Evolutionary conservation across 2,797 vertebrate species (phyloP).

Genomic region (Catostomus latipinnis): DNA sequence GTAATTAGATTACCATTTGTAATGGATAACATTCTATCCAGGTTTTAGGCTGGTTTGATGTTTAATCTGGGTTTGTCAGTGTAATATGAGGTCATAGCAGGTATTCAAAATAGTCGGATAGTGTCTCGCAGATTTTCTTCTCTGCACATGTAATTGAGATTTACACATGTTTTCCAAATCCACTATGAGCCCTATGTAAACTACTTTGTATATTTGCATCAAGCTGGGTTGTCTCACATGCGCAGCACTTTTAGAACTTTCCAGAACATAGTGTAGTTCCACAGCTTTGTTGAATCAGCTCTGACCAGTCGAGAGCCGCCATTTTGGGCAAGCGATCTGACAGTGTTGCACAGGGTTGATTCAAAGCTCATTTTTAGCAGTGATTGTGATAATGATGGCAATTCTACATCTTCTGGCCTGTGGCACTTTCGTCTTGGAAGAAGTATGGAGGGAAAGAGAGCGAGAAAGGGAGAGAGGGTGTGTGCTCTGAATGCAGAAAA

Average conservation of each 20-base stretch:
- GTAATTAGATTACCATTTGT: slow-evolving; percentile 9
- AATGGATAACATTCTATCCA: not conserved
- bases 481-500: slow-evolving; percentile 59
- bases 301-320: slow-evolving; percentile 30
- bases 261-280: slow-evolving; percentile 24
- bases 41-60: not conserved
- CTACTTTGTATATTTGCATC: not conserved
- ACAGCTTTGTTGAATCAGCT: slow-evolving; percentile 20
- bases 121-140: not conserved
- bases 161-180: not conserved
- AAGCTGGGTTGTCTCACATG: slow-evolving; percentile 29
- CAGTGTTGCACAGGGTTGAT: slow-evolving; percentile 24
- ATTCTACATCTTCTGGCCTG: slow-evolving; percentile 50
- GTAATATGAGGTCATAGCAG: not conserved
- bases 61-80: not conserved
- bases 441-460: slow-evolving; percentile 44
- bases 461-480: slow-evolving; percentile 42
- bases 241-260: slow-evolving; percentile 39
- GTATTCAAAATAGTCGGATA: not conserved
- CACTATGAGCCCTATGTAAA: not conserved
- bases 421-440: slow-evolving; percentile 56
- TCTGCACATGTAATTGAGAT: not conserved
- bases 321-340: slow-evolving; percentile 24
- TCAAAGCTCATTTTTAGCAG: slow-evolving; percentile 30
- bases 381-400: slow-evolving; percentile 51